These are phyloP conservation scores for Mesaphorura yosii DNA, from an alignment of 1,140 invertebrate genomes.

Conservation along the genomic window DNA sequence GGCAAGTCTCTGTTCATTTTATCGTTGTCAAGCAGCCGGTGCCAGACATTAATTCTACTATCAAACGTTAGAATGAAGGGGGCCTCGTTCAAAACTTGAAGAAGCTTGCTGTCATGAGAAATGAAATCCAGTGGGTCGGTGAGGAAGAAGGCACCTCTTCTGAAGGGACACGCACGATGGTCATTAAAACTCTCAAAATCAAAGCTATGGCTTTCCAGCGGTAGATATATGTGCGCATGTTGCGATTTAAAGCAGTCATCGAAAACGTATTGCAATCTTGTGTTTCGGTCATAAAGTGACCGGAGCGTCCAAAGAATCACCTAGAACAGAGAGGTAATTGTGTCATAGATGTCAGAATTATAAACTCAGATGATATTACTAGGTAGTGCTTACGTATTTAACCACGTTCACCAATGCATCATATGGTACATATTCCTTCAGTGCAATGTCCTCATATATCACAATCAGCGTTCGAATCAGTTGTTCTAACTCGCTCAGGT, in stretches of 20 bases:
- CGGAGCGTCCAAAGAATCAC: conserved; percentile 6
- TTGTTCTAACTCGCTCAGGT: background rate
- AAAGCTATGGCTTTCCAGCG: conserved; percentile 18
- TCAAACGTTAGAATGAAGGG: conserved; percentile 88
- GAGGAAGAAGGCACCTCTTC: too few species aligned
- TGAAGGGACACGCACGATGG: too few species aligned
- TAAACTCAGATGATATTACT: too few species aligned
- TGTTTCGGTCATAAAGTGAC: conserved; percentile 25
- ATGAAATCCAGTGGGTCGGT: too few species aligned
- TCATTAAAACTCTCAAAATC: conserved; percentile 11
- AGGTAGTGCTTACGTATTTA: too few species aligned
- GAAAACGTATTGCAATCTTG: conserved; percentile 13
- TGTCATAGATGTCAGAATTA: too few species aligned
- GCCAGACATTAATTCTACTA: conserved; percentile 73
- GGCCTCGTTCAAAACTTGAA: conserved; percentile 77
- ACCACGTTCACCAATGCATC: too few species aligned
- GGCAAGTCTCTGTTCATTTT: conserved; percentile 55
- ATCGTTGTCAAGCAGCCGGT: conserved; percentile 58
- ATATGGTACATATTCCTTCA: background rate
- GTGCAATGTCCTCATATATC: background rate
- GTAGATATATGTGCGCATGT: conserved; percentile 8
- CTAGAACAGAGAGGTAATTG: conserved; percentile 3
- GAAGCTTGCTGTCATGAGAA: conserved; percentile 72
- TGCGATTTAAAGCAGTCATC: conserved; percentile 31
- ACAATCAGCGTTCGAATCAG: background rate